Evolutionary conservation across 2,888 invertebrate genomes (phyloP).

Genomic region (Drosophila colorata): DNA sequence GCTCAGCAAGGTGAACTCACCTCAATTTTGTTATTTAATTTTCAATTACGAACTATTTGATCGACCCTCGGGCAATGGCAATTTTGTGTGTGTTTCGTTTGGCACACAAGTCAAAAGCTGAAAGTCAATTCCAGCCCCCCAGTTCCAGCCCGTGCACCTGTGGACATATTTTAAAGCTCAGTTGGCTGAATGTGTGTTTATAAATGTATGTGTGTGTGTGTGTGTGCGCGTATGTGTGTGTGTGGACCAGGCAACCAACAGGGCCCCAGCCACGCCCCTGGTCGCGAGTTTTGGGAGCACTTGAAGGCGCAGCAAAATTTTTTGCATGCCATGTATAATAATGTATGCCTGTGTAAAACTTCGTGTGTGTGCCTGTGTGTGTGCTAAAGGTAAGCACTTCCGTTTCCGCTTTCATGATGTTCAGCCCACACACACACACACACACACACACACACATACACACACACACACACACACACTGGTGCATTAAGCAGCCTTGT

Average conservation of each 20-base stretch:
- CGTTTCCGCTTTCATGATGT: conserved; percentile 77
- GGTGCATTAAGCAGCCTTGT: conserved; percentile 26
- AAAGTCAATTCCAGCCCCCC: conserved; percentile 71
- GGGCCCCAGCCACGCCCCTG: conserved; percentile 25
- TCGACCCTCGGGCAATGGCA: conserved; percentile 38
- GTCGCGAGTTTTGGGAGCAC: conserved; percentile 48
- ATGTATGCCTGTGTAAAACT: conserved; percentile 38
- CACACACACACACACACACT: conserved; percentile 8
- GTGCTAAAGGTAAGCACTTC: conserved; percentile 72
- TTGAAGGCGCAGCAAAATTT: conserved; percentile 64
- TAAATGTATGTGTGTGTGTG: conserved; percentile 1
- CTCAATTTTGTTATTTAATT: not conserved
- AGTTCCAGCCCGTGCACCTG: conserved; percentile 62
- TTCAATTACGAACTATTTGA: not conserved
- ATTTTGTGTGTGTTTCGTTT: conserved; percentile 52
- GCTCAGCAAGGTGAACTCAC: no score
- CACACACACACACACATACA: conserved; percentile 20
- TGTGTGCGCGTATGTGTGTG: conserved; percentile 5
- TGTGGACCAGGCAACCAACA: conserved; percentile 20
- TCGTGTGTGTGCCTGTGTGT: conserved; percentile 37
- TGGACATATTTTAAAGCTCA: conserved; percentile 75
- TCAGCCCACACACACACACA: conserved; percentile 24
- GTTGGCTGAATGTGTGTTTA: conserved; percentile 28
- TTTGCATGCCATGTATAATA: conserved; percentile 61
- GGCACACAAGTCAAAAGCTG: conserved; percentile 73